Evolutionary conservation across 2,797 vertebrate species (phyloP).

Genomic region (Scomberomorus guttatus): DNA sequence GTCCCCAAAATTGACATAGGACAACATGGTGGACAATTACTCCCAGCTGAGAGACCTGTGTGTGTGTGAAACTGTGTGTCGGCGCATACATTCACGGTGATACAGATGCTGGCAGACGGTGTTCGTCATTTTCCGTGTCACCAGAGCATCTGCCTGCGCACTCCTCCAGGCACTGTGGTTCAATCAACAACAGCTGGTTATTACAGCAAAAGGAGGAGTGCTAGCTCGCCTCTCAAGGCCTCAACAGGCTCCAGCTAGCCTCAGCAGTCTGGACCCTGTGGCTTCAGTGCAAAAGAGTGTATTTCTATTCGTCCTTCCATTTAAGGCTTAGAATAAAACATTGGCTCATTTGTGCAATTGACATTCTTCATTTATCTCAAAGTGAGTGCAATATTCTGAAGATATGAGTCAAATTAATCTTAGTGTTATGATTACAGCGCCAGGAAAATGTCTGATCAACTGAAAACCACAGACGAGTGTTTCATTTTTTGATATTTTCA

Average conservation of each 20-base stretch:
- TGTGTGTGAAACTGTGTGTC: background rate
- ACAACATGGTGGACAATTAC: too few species aligned
- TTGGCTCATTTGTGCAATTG: constrained; percentile 5
- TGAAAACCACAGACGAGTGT: background rate
- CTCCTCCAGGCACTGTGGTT: constrained; percentile 55
- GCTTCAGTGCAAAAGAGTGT: background rate
- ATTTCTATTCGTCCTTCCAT: constrained; percentile 20
- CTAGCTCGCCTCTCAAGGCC: constrained; percentile 34
- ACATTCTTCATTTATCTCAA: constrained; percentile 14
- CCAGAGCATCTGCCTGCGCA: constrained; percentile 73
- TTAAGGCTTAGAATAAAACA: constrained; percentile 8
- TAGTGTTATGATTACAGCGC: background rate
- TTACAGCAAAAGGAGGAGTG: constrained; percentile 51
- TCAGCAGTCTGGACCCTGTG: constrained; percentile 18
- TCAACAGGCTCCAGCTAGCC: constrained; percentile 38
- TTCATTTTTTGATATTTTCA: background rate
- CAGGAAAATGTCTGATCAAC: background rate
- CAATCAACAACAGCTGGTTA: constrained; percentile 73
- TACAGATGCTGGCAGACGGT: constrained; percentile 70
- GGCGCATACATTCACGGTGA: background rate
- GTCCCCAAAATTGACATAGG: too few species aligned
- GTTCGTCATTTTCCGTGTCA: constrained; percentile 74
- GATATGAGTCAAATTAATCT: constrained; percentile 29
- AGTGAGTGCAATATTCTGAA: constrained; percentile 17
- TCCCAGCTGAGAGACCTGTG: background rate